Percentiles rank a stretch among this genome's conserved stretches.
Evolutionary conservation across 2,888 invertebrate species (phyloP).

Genomic region (Carcina quercana): DNA sequence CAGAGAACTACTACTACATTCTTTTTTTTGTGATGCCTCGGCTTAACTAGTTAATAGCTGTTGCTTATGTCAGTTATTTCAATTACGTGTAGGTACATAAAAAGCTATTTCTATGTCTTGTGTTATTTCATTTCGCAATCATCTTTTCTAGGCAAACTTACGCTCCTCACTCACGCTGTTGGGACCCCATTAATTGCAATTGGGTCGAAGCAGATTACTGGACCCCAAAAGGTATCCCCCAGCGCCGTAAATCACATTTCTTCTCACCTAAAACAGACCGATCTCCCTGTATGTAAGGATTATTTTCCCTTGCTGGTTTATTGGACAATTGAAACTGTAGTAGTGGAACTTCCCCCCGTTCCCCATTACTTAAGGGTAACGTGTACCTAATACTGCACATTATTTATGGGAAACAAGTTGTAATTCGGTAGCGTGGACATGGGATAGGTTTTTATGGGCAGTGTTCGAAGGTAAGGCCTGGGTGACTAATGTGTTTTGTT

Average conservation of each 20-base stretch:
- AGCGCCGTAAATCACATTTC: conserved; percentile 45
- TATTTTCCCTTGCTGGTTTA: conserved; percentile 22
- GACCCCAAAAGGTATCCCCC: conserved; percentile 47
- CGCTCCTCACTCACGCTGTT: conserved; percentile 30
- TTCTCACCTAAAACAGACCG: conserved; percentile 27
- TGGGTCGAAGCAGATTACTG: conserved; percentile 60
- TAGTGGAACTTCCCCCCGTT: conserved; percentile 37
- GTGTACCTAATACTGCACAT: conserved; percentile 29
- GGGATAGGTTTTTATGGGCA: too few relatives aligned
- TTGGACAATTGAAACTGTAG: conserved; percentile 50
- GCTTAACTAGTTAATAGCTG: too few relatives aligned
- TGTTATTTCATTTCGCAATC: background rate
- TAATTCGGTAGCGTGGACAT: too few relatives aligned
- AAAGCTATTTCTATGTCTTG: background rate
- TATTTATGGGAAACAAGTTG: conserved; percentile 8
- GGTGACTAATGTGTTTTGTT: too few relatives aligned
- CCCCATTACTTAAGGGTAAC: conserved; percentile 49
- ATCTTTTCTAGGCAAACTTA: conserved; percentile 7
- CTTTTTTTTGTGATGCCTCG: too few relatives aligned
- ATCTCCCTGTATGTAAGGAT: conserved; percentile 25
- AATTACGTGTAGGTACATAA: background rate
- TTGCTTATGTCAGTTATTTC: too few relatives aligned
- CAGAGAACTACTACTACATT: too few relatives aligned
- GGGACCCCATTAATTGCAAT: conserved; percentile 64
- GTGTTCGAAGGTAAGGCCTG: too few relatives aligned